Conservation (phyloP, 2,888 invertebrate species). For the Cryptops parisi region DNA sequence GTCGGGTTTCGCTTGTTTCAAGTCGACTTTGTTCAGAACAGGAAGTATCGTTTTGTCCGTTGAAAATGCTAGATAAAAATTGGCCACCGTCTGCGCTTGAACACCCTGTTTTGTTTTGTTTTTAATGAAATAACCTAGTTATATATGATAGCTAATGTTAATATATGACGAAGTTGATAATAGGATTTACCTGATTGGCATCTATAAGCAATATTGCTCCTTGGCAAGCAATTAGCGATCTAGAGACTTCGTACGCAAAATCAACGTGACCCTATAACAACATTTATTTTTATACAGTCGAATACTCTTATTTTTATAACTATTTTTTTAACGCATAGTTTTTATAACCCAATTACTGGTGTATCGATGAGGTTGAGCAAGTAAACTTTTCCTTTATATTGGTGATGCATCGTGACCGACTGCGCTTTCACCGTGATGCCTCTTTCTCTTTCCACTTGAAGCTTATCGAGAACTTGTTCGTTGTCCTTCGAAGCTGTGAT, state of each 20-base stretch:
- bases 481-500: slow-evolving; percentile 29
- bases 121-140: not conserved
- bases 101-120: slow-evolving; percentile 49
- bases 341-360: slow-evolving; percentile 40
- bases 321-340: too few species aligned
- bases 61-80: slow-evolving; percentile 78
- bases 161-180: too few species aligned
- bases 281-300: too few species aligned
- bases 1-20: slow-evolving; percentile 78
- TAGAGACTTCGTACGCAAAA: slow-evolving; percentile 85
- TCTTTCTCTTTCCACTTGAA: slow-evolving; percentile 78
- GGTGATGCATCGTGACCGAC: slow-evolving; percentile 64
- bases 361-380: slow-evolving; percentile 92
- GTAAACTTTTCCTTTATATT: slow-evolving; percentile 47
- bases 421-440: slow-evolving; percentile 99
- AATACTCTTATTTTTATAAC: too few species aligned
- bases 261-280: slow-evolving; percentile 85
- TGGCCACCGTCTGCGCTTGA: slow-evolving; percentile 96
- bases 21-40: slow-evolving; percentile 91
- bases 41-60: slow-evolving; percentile 71
- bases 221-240: slow-evolving; percentile 84
- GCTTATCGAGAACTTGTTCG: slow-evolving; percentile 37
- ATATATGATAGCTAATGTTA: too few species aligned
- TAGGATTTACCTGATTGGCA: slow-evolving; percentile 54
- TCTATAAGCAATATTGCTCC: slow-evolving; percentile 90